Evolutionary conservation across 2,888 invertebrate species (phyloP).

Genomic region (Vesta saturnalis): DNA sequence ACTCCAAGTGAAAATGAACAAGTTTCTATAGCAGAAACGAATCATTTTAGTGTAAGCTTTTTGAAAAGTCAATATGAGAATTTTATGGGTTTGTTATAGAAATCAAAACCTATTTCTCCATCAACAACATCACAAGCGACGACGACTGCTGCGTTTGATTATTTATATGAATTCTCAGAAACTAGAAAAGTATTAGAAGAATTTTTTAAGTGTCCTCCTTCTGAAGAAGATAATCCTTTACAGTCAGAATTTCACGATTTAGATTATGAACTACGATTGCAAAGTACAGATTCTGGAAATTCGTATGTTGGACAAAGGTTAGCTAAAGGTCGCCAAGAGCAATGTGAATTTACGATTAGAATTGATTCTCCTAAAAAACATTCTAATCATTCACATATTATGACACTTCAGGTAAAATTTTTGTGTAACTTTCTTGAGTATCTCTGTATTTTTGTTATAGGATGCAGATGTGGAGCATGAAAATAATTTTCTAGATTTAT

Average conservation of each 20-base stretch:
- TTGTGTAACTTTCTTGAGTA: background rate
- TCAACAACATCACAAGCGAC: slow-evolving; percentile 36
- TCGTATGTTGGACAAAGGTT: slow-evolving; percentile 81
- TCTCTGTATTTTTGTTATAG: slow-evolving; percentile 48
- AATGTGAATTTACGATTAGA: slow-evolving; percentile 59
- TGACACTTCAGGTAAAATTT: slow-evolving; percentile 65
- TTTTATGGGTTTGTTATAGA: background rate
- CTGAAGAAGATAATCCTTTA: slow-evolving; percentile 68
- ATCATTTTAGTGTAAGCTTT: slow-evolving; percentile 58
- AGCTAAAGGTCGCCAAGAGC: slow-evolving; percentile 67
- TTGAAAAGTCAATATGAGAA: background rate
- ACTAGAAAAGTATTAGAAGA: slow-evolving; percentile 92
- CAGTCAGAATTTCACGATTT: slow-evolving; percentile 71
- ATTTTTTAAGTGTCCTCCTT: slow-evolving; percentile 86
- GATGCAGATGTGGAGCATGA: slow-evolving; percentile 66
- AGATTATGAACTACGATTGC: slow-evolving; percentile 81
- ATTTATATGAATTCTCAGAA: slow-evolving; percentile 92
- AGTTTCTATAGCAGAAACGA: slow-evolving; percentile 53
- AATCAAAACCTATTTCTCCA: slow-evolving; percentile 14
- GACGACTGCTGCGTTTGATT: slow-evolving; percentile 79
- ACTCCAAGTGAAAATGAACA: slow-evolving; percentile 58
- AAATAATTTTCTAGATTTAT: slow-evolving; percentile 69
- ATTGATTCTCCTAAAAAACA: slow-evolving; percentile 70
- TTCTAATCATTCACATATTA: slow-evolving; percentile 67
- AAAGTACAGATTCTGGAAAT: slow-evolving; percentile 70